Percentiles rank a stretch among this genome's conserved stretches.
These are phyloP conservation scores for Kuschelorhynchus macadamiae DNA, from an alignment of 2,888 invertebrate genomes.

Conservation along the genomic window DNA sequence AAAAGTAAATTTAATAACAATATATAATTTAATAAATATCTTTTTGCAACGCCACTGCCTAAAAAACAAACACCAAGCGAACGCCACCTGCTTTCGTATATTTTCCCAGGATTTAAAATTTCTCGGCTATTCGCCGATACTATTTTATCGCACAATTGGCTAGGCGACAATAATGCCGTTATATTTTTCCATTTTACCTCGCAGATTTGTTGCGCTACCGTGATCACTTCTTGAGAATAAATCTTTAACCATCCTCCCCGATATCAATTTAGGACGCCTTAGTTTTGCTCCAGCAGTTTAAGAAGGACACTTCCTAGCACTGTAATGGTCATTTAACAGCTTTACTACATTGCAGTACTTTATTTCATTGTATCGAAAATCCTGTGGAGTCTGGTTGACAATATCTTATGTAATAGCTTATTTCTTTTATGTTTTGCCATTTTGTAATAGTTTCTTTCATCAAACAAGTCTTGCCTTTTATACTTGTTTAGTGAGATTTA, in stretches of 20 bases:
- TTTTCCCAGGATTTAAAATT: too few relatives aligned
- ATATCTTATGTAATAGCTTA: too few relatives aligned
- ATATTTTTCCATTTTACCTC: constrained; percentile 57
- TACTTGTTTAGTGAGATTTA: too few relatives aligned
- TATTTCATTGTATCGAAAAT: background rate
- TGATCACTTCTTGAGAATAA: constrained; percentile 5
- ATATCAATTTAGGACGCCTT: background rate
- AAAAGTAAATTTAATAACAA: too few relatives aligned
- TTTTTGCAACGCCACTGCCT: too few relatives aligned
- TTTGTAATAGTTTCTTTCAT: too few relatives aligned
- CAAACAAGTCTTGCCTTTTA: too few relatives aligned
- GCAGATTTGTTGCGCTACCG: background rate
- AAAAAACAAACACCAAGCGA: too few relatives aligned
- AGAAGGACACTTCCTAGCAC: background rate
- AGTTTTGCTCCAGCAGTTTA: background rate
- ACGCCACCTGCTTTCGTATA: too few relatives aligned
- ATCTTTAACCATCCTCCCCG: constrained; percentile 1
- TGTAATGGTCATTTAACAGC: constrained; percentile 5
- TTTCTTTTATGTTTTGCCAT: too few relatives aligned
- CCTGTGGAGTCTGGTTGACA: background rate
- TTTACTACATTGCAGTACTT: background rate
- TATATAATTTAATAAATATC: too few relatives aligned
- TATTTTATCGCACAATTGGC: constrained; percentile 53
- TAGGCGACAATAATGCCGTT: constrained; percentile 56
- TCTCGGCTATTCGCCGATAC: constrained; percentile 36